Percentiles rank a stretch among this genome's conserved stretches.
These are phyloP conservation scores for Acronicta alni DNA, from an alignment of 2,888 invertebrate genomes.

Conservation along the genomic window DNA sequence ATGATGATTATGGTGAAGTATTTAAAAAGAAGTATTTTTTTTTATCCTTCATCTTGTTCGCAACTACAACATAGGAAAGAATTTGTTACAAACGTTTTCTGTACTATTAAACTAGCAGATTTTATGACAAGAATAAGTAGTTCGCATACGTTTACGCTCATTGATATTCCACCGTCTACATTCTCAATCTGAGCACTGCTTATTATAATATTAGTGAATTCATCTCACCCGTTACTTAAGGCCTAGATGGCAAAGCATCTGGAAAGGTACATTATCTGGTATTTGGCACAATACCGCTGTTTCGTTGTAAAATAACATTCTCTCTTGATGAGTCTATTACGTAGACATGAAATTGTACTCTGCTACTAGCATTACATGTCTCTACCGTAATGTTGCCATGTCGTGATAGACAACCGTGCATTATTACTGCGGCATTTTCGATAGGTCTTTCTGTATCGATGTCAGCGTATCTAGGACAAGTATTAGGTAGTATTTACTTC, in stretches of 20 bases:
- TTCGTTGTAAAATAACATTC: constrained; percentile 66
- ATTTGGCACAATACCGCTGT: constrained; percentile 70
- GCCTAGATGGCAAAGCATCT: constrained; percentile 78
- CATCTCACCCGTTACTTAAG: constrained; percentile 71
- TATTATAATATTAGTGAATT: constrained; percentile 66
- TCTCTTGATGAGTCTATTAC: constrained; percentile 69
- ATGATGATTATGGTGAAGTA: too few relatives aligned
- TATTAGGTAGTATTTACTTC: constrained; percentile 23
- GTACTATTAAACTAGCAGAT: constrained; percentile 15
- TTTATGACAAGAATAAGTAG: constrained; percentile 32
- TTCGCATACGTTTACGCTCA: constrained; percentile 20
- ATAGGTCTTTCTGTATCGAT: constrained; percentile 31
- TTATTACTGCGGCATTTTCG: constrained; percentile 35
- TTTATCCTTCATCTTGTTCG: too few relatives aligned
- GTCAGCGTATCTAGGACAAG: constrained; percentile 22
- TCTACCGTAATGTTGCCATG: constrained; percentile 52
- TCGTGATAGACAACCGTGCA: constrained; percentile 37
- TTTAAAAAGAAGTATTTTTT: too few relatives aligned
- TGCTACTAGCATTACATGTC: constrained; percentile 57
- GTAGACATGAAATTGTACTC: constrained; percentile 59
- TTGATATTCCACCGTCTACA: constrained; percentile 34
- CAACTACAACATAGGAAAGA: too few relatives aligned
- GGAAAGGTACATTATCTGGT: constrained; percentile 74
- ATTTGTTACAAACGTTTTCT: not conserved
- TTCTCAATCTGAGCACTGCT: constrained; percentile 33